A percentile compares a stretch with the other conserved stretches of the same genome.
phyloP scores from a whole-genome alignment of 2,113 vertebrate genomes.

The Myrmecophaga tridactyla region DNA sequence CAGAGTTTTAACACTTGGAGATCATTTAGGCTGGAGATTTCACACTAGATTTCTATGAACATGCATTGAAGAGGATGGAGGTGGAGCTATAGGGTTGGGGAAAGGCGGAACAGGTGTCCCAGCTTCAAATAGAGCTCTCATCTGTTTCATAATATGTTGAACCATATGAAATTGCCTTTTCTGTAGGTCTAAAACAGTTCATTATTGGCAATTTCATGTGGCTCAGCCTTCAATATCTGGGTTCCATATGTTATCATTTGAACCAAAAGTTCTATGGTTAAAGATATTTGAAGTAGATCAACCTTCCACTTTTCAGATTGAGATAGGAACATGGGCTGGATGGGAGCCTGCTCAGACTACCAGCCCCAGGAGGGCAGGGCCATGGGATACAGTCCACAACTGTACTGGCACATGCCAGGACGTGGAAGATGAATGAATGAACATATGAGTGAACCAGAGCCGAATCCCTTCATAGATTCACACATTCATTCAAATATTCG shows the following conservation, averaged over 20 bases:
- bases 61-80: rapidly evolving
- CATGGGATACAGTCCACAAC: background rate
- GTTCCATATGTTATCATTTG: background rate
- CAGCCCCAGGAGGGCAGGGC: background rate
- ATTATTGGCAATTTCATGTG: background rate
- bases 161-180: background rate
- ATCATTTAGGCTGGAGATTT: background rate
- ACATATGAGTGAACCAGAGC: background rate
- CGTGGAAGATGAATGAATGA: background rate
- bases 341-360: background rate
- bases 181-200: background rate
- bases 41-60: background rate
- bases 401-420: background rate
- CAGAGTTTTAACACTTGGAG: background rate
- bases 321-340: background rate
- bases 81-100: rapidly evolving
- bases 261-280: background rate
- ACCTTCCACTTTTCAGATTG: background rate
- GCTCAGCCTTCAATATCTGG: background rate
- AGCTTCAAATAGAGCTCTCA: background rate
- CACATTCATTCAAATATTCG: background rate
- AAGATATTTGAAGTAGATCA: background rate
- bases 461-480: background rate
- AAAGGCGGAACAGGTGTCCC: background rate
- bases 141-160: background rate